A percentile compares a stretch with the other conserved stretches of the same genome.
Conservation (phyloP, 2,113 vertebrate species). For the Tyto alba region DNA sequence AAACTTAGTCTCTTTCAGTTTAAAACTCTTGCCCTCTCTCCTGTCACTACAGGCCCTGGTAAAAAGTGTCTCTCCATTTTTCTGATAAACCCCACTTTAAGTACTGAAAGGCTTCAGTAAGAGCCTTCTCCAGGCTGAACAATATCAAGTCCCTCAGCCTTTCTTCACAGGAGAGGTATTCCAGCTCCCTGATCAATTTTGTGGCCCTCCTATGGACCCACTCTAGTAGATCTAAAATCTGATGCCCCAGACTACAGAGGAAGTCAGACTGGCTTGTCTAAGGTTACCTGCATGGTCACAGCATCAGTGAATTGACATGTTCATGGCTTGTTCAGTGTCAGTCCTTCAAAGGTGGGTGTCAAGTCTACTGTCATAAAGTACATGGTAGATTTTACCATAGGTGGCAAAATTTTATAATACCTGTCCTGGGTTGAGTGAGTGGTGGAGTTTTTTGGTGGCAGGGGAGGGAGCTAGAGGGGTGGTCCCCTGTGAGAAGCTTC, state of each 20-base stretch:
- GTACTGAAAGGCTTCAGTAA: neutral
- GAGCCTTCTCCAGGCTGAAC: neutral
- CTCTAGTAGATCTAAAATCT: neutral
- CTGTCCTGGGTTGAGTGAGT: too few species aligned
- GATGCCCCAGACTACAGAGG: neutral
- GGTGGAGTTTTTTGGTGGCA: too few species aligned
- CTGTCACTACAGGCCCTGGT: neutral
- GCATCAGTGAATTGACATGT: neutral
- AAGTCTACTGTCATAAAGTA: neutral
- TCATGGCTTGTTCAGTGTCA: neutral
- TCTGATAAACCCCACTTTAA: neutral
- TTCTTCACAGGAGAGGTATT: neutral
- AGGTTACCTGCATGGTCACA: neutral
- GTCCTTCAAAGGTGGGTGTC: neutral
- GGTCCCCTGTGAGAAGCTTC: too few species aligned
- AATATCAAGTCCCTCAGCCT: neutral
- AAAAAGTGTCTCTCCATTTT: neutral
- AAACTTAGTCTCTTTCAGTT: neutral
- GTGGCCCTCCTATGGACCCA: neutral
- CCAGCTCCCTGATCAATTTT: neutral
- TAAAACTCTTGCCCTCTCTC: neutral
- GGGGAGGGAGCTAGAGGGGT: too few species aligned
- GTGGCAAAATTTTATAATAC: neutral
- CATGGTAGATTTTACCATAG: neutral
- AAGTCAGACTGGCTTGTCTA: neutral